These are phyloP conservation scores for Cryptocheilus praepositus DNA, from an alignment of 2,888 invertebrate genomes.

Conservation along the genomic window DNA sequence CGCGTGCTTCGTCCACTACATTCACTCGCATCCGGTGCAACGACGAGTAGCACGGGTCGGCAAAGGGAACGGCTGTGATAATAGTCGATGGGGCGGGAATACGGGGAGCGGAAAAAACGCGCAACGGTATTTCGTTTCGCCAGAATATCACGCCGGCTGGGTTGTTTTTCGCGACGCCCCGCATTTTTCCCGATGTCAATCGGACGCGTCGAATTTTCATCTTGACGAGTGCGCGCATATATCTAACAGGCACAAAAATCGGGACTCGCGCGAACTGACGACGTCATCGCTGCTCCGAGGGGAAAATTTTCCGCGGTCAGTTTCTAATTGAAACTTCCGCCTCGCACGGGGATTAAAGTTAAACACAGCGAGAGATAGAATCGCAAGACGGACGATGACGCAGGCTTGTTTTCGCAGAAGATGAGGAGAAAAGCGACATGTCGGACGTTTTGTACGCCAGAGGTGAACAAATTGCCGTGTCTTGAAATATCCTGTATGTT, in stretches of 20 bases:
- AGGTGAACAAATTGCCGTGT: neutral
- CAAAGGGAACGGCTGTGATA: slow-evolving; percentile 21
- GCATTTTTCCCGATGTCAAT: slow-evolving; percentile 32
- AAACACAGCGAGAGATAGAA: neutral
- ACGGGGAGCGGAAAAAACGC: slow-evolving; percentile 22
- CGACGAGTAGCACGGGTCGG: slow-evolving; percentile 1
- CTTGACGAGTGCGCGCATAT: too few relatives aligned
- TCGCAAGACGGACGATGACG: neutral
- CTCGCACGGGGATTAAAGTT: neutral
- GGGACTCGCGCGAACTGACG: neutral
- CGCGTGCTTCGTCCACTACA: slow-evolving; percentile 40
- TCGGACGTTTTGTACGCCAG: neutral
- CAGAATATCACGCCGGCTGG: neutral
- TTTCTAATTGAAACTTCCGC: neutral
- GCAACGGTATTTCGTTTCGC: slow-evolving; percentile 21
- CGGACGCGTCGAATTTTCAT: neutral
- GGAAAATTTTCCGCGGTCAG: neutral
- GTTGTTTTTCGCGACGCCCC: slow-evolving; percentile 35
- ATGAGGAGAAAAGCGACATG: slow-evolving; percentile 8
- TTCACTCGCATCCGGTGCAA: slow-evolving; percentile 27
- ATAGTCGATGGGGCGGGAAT: slow-evolving; percentile 22
- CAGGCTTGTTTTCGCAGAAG: slow-evolving; percentile 22
- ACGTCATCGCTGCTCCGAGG: neutral
- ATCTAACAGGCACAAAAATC: neutral
- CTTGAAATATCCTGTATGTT: slow-evolving; percentile 15